phyloP scores from a whole-genome alignment of 2,888 invertebrate genomes.

The Trisateles emortualis region DNA sequence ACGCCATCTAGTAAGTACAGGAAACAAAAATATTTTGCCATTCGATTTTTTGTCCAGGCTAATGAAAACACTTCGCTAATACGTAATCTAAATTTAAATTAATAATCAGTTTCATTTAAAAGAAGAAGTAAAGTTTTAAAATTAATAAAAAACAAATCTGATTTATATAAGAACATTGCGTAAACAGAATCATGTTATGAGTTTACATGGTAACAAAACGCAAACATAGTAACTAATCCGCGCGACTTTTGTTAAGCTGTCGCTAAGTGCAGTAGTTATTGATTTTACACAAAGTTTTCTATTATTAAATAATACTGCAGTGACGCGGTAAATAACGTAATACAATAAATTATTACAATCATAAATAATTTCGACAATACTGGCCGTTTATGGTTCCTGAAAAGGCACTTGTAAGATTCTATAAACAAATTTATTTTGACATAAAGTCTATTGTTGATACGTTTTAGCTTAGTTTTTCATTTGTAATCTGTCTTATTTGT shows the following conservation, averaged over 20 bases:
- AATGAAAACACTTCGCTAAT: no score
- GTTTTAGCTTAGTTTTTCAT: slow-evolving; percentile 55
- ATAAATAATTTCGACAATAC: slow-evolving; percentile 6
- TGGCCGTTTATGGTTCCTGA: slow-evolving; percentile 30
- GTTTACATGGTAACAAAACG: slow-evolving; percentile 46
- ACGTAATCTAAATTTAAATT: no score
- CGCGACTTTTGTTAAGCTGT: slow-evolving; percentile 76
- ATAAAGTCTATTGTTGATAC: slow-evolving; percentile 52
- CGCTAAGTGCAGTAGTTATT: slow-evolving; percentile 68
- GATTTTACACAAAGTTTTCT: slow-evolving; percentile 59
- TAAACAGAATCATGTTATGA: slow-evolving; percentile 13
- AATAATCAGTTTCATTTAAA: no score
- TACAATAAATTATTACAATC: not conserved
- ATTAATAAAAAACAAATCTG: not conserved
- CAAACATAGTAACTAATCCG: slow-evolving; percentile 52
- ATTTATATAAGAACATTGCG: slow-evolving; percentile 15
- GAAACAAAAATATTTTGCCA: no score
- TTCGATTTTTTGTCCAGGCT: no score
- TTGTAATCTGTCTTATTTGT: slow-evolving; percentile 49
- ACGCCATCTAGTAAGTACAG: no score
- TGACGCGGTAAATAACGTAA: not conserved
- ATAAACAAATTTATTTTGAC: slow-evolving; percentile 62
- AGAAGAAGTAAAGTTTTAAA: no score
- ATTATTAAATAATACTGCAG: slow-evolving; percentile 8
- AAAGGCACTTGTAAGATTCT: slow-evolving; percentile 54